A percentile compares a stretch with the other conserved stretches of the same genome.
Conservation (phyloP, 1,140 invertebrate genomes). For the Sycobia sp. region DNA sequence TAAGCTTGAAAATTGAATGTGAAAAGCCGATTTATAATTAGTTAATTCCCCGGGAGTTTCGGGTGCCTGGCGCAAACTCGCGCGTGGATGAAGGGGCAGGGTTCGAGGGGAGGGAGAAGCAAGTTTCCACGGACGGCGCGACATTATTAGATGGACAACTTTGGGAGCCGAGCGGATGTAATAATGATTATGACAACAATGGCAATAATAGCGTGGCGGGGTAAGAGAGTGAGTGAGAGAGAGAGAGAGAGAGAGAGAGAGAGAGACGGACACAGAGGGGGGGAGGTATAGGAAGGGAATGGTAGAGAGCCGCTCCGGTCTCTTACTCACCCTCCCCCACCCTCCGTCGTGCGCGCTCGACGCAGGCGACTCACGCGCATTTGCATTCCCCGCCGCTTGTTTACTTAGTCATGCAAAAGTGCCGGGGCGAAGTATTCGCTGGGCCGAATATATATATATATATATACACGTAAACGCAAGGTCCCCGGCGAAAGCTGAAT, state of each 20-base stretch:
- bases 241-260: too few relatives aligned
- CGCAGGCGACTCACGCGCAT: neutral
- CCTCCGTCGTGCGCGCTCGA: neutral
- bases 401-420: constrained; percentile 26
- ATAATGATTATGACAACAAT: constrained; percentile 15
- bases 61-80: neutral
- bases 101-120: neutral
- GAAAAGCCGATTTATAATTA: constrained; percentile 25
- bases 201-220: constrained; percentile 3
- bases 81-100: neutral
- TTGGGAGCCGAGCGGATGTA: constrained; percentile 4
- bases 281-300: neutral
- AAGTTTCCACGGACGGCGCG: neutral
- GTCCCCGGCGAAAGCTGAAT: constrained; percentile 11
- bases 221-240: too few relatives aligned
- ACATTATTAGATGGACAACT: constrained; percentile 18
- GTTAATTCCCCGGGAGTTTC: neutral
- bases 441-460: too few relatives aligned
- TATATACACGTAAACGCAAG: neutral
- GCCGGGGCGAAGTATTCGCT: neutral
- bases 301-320: neutral
- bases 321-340: neutral
- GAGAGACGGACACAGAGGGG: too few relatives aligned
- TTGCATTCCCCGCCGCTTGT: constrained; percentile 17
- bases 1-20: constrained; percentile 16